phyloP scores from a whole-genome alignment of 1,140 invertebrate species.

The Hyles vespertilio region DNA sequence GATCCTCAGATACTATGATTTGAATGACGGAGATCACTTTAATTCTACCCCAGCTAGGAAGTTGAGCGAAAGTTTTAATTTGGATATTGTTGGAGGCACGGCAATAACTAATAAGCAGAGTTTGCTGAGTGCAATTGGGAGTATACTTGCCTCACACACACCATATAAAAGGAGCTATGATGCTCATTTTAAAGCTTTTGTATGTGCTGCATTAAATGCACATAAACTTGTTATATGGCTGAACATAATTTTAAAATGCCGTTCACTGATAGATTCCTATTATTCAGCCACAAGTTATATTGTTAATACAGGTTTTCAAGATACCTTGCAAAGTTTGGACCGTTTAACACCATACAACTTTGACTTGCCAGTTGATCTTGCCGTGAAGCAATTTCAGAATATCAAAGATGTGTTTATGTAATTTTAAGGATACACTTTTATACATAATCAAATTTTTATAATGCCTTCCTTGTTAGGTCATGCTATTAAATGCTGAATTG shows the following conservation, averaged over 20 bases:
- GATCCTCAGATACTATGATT: conserved; percentile 62
- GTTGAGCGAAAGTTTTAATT: conserved; percentile 98
- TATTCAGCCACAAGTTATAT: conserved; percentile 98
- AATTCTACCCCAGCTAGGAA: conserved; percentile 96
- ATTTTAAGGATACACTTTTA: conserved; percentile 43
- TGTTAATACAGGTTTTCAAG: conserved; percentile 97
- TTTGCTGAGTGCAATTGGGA: conserved; percentile 93
- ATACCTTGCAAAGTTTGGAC: conserved; percentile 93
- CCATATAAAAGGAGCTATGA: conserved; percentile 96
- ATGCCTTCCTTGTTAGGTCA: conserved; percentile 44
- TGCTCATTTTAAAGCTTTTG: conserved; percentile 98
- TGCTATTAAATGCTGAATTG: conserved; percentile 25
- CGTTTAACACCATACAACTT: conserved; percentile 91
- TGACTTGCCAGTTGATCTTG: conserved; percentile 95
- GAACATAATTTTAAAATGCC: conserved; percentile 93
- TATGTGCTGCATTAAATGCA: conserved; percentile 95
- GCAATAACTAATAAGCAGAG: conserved; percentile 94
- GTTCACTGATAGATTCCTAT: conserved; percentile 90
- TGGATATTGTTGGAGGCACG: conserved; percentile 93
- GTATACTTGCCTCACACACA: conserved; percentile 92
- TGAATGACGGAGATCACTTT: conserved; percentile 80
- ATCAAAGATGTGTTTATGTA: conserved; percentile 96
- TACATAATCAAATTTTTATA: conserved; percentile 38
- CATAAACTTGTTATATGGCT: conserved; percentile 95
- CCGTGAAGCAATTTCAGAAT: conserved; percentile 96